A percentile compares a stretch with the other conserved stretches of the same genome.
Conservation (phyloP, 2,797 vertebrate genomes). For the Phaenicophaeus curvirostris region DNA sequence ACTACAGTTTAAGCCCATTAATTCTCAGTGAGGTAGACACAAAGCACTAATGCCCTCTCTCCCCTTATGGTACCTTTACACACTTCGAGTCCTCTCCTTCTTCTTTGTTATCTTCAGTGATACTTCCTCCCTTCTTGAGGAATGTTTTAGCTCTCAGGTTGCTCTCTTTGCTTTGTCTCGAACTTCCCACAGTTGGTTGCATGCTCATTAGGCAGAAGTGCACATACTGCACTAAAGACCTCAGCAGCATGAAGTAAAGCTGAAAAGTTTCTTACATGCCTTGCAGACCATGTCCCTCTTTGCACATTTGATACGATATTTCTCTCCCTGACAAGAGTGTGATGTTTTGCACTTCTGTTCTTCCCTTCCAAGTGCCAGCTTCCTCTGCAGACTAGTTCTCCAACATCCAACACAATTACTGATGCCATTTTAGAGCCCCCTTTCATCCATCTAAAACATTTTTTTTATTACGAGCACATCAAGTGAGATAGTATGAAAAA, state of each 20-base stretch:
- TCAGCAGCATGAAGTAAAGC: rapidly evolving
- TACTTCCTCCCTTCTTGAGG: background rate
- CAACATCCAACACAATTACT: background rate
- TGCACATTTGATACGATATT: background rate
- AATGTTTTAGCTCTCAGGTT: background rate
- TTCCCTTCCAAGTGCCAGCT: background rate
- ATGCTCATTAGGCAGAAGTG: rapidly evolving
- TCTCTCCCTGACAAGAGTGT: background rate
- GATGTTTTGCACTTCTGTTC: background rate
- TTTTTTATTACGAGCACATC: background rate
- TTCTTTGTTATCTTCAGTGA: background rate
- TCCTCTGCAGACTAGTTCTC: background rate
- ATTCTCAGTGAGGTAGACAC: background rate
- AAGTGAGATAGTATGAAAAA: background rate
- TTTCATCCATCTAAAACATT: background rate
- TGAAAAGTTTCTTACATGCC: background rate
- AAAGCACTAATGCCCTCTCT: background rate
- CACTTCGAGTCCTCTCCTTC: background rate
- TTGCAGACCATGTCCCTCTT: background rate
- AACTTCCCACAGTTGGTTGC: rapidly evolving
- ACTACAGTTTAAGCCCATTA: background rate
- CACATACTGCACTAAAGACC: background rate
- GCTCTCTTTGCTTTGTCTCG: background rate
- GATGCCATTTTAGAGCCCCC: background rate
- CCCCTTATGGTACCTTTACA: background rate